Evolutionary conservation across 2,888 invertebrate species (phyloP), one percentile per base, ranked within the genome.

Genomic region (Drosophila prolongata): DNA sequence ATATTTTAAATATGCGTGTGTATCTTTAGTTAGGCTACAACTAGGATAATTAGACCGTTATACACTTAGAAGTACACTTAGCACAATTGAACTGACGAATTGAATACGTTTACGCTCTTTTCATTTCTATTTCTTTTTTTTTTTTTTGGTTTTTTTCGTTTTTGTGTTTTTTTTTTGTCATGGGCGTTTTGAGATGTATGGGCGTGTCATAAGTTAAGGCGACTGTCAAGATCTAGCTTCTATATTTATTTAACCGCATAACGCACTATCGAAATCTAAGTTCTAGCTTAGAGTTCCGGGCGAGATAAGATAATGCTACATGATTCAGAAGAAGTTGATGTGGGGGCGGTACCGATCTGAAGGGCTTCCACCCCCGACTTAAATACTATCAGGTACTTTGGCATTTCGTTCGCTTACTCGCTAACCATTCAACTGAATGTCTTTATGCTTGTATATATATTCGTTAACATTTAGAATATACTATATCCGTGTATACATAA

Each of bases 381-480:
- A 89, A 89, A 90, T 81, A 77, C 89, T 90, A 90, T 90, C 90
- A 90, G 90, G 90, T 90, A 90, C 90, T 90, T 90, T 90, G 90
- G 90, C 90, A 87, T 90, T 79, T 81, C 87, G 72, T 81, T 80
- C 58, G 52, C 68, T 68, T 74, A 67, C 44, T 50, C 34, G 66
- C 27, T 53, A 53, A 43, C n/a, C 53, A 64, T 50, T 72, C 53
- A 27, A 40, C 24, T 62, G 49, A 54, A 72, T 57, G 42, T 27
- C 37, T 14, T 42, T 42, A 42, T 42, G 54, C 42, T 54, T 43
- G 66, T 50, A 56, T 58, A 46, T 73, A 49, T 37, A 58, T 30
- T 54, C 24, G n/a, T 53, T 68, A 65, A 66, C 53, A 38, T 66
- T 52, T 65, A 60, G 49, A 42, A 59, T 27, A 49, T 49, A 38